Evolutionary conservation across 1,140 invertebrate genomes (phyloP).

Genomic region (Laupala kohalensis): DNA sequence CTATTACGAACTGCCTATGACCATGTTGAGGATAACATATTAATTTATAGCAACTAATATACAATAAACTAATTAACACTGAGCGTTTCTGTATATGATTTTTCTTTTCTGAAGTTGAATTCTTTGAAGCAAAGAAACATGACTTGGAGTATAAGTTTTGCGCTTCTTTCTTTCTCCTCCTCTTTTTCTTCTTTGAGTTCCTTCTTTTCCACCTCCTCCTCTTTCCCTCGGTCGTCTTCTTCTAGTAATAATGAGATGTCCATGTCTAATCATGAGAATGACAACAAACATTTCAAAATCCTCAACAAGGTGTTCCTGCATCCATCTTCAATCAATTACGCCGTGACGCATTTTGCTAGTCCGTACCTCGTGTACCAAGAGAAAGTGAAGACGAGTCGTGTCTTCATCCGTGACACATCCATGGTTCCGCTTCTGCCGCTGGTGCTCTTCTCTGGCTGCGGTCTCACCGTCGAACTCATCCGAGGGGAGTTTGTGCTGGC

Average conservation of each 20-base stretch:
- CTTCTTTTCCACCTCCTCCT: background rate
- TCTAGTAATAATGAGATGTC: background rate
- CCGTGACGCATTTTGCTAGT: constrained; percentile 46
- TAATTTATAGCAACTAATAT: no score
- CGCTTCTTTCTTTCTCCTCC: no score
- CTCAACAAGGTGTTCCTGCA: constrained; percentile 54
- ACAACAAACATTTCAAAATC: constrained; percentile 10
- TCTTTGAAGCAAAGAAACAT: no score
- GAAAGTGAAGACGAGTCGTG: constrained; percentile 64
- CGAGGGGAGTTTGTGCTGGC: constrained; percentile 59
- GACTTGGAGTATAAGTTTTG: no score
- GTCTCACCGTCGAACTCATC: constrained; percentile 55
- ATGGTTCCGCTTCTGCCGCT: constrained; percentile 64
- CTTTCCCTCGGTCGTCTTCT: background rate
- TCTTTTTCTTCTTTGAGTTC: no score
- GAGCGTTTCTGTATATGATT: no score
- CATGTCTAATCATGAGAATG: background rate
- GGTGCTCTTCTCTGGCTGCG: constrained; percentile 64
- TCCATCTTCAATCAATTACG: constrained; percentile 64
- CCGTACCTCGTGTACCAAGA: constrained; percentile 74
- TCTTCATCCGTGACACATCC: constrained; percentile 68
- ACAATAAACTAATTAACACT: no score
- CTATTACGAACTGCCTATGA: no score
- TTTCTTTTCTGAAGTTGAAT: no score
- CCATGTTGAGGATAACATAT: no score